Percentiles rank a stretch among this genome's conserved stretches.
Conservation (phyloP, 2,888 invertebrate genomes). For the Steinernema hermaphroditum region DNA sequence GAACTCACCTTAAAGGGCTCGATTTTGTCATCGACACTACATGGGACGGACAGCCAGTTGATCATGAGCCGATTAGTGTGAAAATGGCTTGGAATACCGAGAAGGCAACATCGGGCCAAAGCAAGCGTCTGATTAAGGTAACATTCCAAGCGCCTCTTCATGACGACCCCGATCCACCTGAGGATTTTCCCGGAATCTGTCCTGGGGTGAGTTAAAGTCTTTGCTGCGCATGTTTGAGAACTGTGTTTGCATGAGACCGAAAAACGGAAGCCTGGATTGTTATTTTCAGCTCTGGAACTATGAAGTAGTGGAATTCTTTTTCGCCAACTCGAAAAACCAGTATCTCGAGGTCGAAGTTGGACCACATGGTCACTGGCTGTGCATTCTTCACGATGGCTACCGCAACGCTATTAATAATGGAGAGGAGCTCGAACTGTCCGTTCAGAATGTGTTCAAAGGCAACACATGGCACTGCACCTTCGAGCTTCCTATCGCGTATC, state of each 20-base stretch:
- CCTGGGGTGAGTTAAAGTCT: conserved; percentile 44
- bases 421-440: conserved; percentile 60
- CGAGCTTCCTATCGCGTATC: conserved; percentile 69
- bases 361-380: conserved; percentile 69
- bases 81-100: conserved; percentile 63
- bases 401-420: conserved; percentile 68
- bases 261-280: not conserved
- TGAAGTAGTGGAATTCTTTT: conserved; percentile 71
- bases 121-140: conserved; percentile 60
- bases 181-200: conserved; percentile 56
- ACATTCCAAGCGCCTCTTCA: conserved; percentile 59
- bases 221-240: not conserved
- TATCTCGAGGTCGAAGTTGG: conserved; percentile 70
- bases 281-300: conserved; percentile 64
- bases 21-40: conserved; percentile 56
- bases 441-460: conserved; percentile 57
- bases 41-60: conserved; percentile 62
- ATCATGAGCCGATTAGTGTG: conserved; percentile 59
- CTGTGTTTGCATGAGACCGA: not conserved
- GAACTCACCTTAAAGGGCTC: conserved; percentile 40
- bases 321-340: conserved; percentile 69
- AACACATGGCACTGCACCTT: conserved; percentile 68
- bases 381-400: conserved; percentile 68
- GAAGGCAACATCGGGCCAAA: conserved; percentile 50
- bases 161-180: conserved; percentile 63